phyloP scores from a whole-genome alignment of 2,888 invertebrate genomes.

The Oscheius onirici region DNA sequence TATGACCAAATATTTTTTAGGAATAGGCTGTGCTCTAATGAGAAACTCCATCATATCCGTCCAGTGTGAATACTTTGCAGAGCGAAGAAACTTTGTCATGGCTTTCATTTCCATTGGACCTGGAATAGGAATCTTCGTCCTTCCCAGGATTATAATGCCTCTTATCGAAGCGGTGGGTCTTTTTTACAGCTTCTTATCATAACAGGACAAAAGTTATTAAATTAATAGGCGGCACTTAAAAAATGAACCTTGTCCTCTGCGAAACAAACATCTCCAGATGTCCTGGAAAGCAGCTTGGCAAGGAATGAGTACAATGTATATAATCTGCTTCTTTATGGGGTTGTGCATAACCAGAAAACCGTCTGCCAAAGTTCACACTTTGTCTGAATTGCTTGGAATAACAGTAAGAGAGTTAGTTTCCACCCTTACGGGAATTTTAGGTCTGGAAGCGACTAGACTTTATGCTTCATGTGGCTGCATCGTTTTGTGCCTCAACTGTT shows the following conservation, averaged over 20 bases:
- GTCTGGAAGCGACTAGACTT: slow-evolving; percentile 51
- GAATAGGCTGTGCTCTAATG: slow-evolving; percentile 56
- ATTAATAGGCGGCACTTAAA: slow-evolving; percentile 12
- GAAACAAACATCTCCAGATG: slow-evolving; percentile 23
- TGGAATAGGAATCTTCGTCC: slow-evolving; percentile 51
- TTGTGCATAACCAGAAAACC: slow-evolving; percentile 44
- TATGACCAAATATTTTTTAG: slow-evolving; percentile 24
- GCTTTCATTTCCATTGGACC: slow-evolving; percentile 55
- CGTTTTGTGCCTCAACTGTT: slow-evolving; percentile 48
- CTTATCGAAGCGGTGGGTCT: slow-evolving; percentile 42
- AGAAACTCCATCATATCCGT: slow-evolving; percentile 54
- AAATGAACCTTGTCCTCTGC: slow-evolving; percentile 1
- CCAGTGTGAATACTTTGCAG: slow-evolving; percentile 56
- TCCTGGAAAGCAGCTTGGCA: slow-evolving; percentile 47
- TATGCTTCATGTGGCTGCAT: slow-evolving; percentile 42
- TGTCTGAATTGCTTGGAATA: slow-evolving; percentile 34
- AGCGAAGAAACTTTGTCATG: slow-evolving; percentile 42
- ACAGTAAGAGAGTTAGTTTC: slow-evolving; percentile 7
- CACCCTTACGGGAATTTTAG: slow-evolving; percentile 25
- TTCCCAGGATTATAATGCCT: slow-evolving; percentile 46
- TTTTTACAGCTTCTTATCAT: slow-evolving; percentile 14
- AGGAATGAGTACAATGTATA: slow-evolving; percentile 40
- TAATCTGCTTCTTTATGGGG: slow-evolving; percentile 43
- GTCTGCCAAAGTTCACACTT: slow-evolving; percentile 36
- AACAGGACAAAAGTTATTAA: slow-evolving; percentile 19